These are phyloP conservation scores for Melinaea marsaeus DNA, from an alignment of 2,888 invertebrate genomes.

Conservation along the genomic window DNA sequence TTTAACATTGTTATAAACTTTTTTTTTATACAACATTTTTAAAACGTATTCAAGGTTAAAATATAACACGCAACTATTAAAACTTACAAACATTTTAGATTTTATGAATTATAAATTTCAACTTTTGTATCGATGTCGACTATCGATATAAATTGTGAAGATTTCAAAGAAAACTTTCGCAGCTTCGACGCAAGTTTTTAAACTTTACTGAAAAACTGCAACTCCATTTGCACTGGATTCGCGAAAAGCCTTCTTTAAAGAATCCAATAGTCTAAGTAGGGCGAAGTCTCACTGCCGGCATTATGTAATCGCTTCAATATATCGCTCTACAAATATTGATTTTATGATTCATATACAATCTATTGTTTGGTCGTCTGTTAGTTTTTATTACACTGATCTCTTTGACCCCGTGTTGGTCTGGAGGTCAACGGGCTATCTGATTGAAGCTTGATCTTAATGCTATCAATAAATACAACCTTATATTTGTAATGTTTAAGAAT, in stretches of 20 bases:
- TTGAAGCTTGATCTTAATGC: slow-evolving; percentile 54
- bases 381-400: slow-evolving; percentile 51
- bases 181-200: slow-evolving; percentile 3
- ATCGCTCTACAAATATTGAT: slow-evolving; percentile 24
- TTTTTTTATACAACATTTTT: neutral
- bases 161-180: slow-evolving; percentile 1
- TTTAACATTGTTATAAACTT: slow-evolving; percentile 17
- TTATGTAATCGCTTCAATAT: neutral
- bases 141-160: neutral
- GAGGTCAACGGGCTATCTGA: slow-evolving; percentile 59
- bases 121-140: neutral
- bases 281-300: neutral
- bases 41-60: too few species aligned
- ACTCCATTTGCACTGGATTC: neutral
- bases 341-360: slow-evolving; percentile 18
- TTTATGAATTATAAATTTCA: neutral
- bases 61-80: too few species aligned
- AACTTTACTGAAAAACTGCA: neutral
- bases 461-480: slow-evolving; percentile 41
- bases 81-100: neutral
- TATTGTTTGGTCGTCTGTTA: slow-evolving; percentile 25
- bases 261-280: slow-evolving; percentile 7
- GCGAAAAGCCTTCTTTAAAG: slow-evolving; percentile 17
- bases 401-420: slow-evolving; percentile 54
- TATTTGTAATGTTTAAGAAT: neutral